These are phyloP conservation scores for Scortum barcoo DNA, from an alignment of 2,113 vertebrate genomes.

Conservation along the genomic window DNA sequence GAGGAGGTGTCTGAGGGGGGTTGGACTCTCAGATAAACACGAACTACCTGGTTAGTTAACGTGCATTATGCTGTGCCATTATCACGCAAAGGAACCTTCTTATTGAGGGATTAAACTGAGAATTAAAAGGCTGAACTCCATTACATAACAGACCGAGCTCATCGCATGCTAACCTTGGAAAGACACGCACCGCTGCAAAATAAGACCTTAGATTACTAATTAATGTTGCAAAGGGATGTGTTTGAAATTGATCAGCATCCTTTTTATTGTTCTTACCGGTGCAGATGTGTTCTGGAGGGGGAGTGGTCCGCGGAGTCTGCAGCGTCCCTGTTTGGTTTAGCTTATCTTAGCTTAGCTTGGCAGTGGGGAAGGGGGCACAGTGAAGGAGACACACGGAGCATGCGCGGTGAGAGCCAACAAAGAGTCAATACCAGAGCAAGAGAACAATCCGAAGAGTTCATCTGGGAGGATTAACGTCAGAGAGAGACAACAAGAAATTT, in stretches of 20 bases:
- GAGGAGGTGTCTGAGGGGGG: slow-evolving; percentile 3
- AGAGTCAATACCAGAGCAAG: slow-evolving; percentile 27
- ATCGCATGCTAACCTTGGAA: slow-evolving; percentile 59
- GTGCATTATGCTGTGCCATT: not conserved
- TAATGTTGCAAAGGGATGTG: not conserved
- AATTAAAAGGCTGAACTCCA: slow-evolving; percentile 43
- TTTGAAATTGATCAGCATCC: not conserved
- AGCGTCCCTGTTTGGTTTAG: slow-evolving; percentile 56
- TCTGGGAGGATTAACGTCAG: too few species aligned
- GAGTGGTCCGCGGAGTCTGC: slow-evolving; percentile 36
- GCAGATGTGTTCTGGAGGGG: slow-evolving; percentile 20
- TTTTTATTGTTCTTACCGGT: slow-evolving; percentile 47
- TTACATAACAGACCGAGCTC: slow-evolving; percentile 66
- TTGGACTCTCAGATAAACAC: too few species aligned
- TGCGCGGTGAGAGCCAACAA: slow-evolving; percentile 61
- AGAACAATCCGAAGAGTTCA: not conserved
- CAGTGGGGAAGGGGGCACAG: slow-evolving; percentile 64
- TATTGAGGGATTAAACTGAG: slow-evolving; percentile 40
- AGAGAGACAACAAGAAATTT: too few species aligned
- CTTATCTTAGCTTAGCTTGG: slow-evolving; percentile 61
- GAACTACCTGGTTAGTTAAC: not conserved
- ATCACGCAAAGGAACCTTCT: not conserved
- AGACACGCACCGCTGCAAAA: not conserved
- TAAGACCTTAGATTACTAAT: not conserved
- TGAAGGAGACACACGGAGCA: slow-evolving; percentile 80